Conservation (phyloP, 2,888 invertebrate species). For the Cerastis leucographa region DNA sequence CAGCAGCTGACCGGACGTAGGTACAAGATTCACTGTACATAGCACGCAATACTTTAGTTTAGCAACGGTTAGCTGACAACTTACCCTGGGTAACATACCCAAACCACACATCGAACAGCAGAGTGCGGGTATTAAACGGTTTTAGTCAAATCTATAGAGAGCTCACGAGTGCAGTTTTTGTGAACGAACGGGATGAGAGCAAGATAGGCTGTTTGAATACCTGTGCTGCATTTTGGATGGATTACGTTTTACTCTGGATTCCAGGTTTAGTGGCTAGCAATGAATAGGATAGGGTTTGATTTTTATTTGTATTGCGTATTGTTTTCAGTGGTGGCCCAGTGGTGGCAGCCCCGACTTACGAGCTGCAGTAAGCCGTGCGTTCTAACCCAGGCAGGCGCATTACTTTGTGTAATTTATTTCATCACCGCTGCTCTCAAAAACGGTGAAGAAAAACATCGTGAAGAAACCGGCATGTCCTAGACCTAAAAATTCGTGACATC, state of each 20-base stretch:
- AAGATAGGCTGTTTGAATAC: constrained; percentile 14
- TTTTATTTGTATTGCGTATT: background rate
- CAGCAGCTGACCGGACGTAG: no score
- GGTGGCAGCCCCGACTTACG: no score
- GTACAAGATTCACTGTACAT: no score
- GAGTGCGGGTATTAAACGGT: constrained; percentile 51
- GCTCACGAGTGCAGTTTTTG: constrained; percentile 56
- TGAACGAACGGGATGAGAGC: background rate
- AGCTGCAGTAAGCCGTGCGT: no score
- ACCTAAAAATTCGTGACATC: no score
- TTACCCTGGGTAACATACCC: constrained; percentile 7
- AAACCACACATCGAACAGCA: constrained; percentile 50
- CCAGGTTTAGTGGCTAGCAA: background rate
- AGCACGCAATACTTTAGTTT: background rate
- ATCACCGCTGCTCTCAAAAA: no score
- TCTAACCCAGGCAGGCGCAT: no score
- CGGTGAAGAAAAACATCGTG: no score
- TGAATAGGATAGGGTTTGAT: background rate
- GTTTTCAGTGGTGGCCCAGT: no score
- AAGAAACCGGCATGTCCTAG: no score
- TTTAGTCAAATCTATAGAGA: constrained; percentile 60
- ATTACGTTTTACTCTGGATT: background rate
- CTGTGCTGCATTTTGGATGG: background rate
- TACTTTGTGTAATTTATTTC: no score
- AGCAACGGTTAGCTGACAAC: background rate